Base-by-base conservation (phyloP, 2,797 vertebrate genomes). In the Pteronotus mesoamericanus region DNA sequence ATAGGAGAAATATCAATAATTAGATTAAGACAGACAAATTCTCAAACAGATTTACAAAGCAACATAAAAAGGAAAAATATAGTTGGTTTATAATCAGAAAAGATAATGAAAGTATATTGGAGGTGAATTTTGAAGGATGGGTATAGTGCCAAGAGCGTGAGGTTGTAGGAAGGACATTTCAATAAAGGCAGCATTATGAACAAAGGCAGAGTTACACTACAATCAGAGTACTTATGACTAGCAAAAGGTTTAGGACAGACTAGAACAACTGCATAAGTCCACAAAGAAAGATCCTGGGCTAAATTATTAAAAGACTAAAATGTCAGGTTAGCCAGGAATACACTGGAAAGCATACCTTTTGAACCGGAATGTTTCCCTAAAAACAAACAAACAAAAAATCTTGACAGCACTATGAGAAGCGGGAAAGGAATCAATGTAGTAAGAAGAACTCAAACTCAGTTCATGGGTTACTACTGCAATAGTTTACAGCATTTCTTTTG, bases 41-140 rank as follows among this genome's bases (percentile, higher is more conserved):
- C 64, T 86, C 12, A 19, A 74, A 74, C 75, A 93, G 16, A 94
- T 78, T 91, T 83, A 83, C 29, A 80, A 97, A 95, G 57, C 53
- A 90, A 94, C 6, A 82, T 10, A 26, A 88, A 86, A n/a, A n/a
- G 32, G 29, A 79, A 92, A 93, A 86, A 48, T 19, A 78, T 11
- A 68, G 37, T 53, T 85, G 32, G 5, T n/a, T 89, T 77, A 91
- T 26, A 9, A 34, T n/a, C 75, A 32, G 37, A 88, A 94, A 86
- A 86, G 42, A 91, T 39, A 53, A 5, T 87, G 16, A 88, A n/a
- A 89, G 34, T 77, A 1, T 78, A 68, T 2, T 32, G 2, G 21
- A 91, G 53, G 51, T 57, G 16, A n/a, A 94, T 59, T 91, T 57
- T 89, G 57, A 94, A 94, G 75, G 15, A 90, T n/a, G 37, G 44